These are phyloP conservation scores for Tachyglossus aculeatus DNA, from an alignment of 2,797 vertebrate genomes.

Conservation along the genomic window DNA sequence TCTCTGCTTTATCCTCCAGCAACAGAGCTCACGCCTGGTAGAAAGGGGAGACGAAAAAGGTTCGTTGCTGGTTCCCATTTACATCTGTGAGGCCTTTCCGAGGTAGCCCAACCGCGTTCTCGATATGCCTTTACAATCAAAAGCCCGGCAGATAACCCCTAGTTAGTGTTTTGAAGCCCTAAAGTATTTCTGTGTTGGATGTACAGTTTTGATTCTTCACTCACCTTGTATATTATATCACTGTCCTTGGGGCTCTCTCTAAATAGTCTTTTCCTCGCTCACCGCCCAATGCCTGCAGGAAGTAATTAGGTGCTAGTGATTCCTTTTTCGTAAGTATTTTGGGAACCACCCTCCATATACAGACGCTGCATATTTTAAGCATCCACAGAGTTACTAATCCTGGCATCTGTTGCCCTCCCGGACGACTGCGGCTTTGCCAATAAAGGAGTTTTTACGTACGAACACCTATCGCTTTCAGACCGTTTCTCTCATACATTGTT, in stretches of 20 bases:
- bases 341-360: constrained; percentile 19
- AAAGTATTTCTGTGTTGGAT: constrained; percentile 11
- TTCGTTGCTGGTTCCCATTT: not conserved
- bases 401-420: not conserved
- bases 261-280: constrained; percentile 23
- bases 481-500: too few species aligned
- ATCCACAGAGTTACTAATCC: not conserved
- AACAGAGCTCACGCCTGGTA: too few species aligned
- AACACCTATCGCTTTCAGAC: too few species aligned
- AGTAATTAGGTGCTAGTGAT: constrained; percentile 18
- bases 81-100: constrained; percentile 25
- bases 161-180: constrained; percentile 17
- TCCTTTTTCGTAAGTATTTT: constrained; percentile 36
- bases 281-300: constrained; percentile 12
- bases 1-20: too few species aligned
- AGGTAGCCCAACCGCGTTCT: constrained; percentile 22
- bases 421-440: too few species aligned
- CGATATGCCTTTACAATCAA: constrained; percentile 10
- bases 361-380: constrained; percentile 9
- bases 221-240: not conserved
- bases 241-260: constrained; percentile 19
- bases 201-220: too few species aligned
- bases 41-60: too few species aligned
- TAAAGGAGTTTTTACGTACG: too few species aligned
- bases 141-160: constrained; percentile 18